A percentile compares a stretch with the other conserved stretches of the same genome.
These are phyloP conservation scores for Coelinius sp. DNA, from an alignment of 2,888 invertebrate genomes.

Conservation along the genomic window DNA sequence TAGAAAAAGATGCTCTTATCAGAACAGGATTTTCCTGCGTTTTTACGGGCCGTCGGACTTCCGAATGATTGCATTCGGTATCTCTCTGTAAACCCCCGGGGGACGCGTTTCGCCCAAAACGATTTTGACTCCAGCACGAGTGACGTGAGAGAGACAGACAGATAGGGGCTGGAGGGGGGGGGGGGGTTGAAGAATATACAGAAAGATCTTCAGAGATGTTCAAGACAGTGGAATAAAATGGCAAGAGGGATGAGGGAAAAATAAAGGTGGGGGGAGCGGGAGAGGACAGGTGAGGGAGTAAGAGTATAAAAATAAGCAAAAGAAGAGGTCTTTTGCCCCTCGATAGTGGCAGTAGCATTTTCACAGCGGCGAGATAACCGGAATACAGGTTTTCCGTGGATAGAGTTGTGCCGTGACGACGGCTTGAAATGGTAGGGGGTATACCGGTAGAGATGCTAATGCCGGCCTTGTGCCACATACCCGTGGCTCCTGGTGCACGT, in stretches of 20 bases:
- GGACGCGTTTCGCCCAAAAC: conserved; percentile 25
- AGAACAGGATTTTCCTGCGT: neutral
- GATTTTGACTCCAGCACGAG: conserved; percentile 23
- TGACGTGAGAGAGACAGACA: neutral
- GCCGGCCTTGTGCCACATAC: conserved; percentile 70
- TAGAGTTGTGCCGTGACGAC: conserved; percentile 61
- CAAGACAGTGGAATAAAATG: conserved; percentile 28
- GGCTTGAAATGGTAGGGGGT: conserved; percentile 61
- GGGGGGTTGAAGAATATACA: neutral
- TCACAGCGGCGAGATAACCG: conserved; percentile 61
- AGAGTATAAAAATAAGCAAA: conserved; percentile 28
- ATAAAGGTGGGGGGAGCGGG: too few relatives aligned
- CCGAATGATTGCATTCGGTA: conserved; percentile 31
- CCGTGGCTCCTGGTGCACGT: conserved; percentile 59
- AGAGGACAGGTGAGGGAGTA: conserved; percentile 24
- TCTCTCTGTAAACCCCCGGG: conserved; percentile 1
- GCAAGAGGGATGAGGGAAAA: conserved; percentile 13
- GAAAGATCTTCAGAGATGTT: conserved; percentile 17
- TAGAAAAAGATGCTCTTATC: conserved; percentile 9
- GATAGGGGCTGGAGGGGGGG: neutral
- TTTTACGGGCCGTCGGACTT: conserved; percentile 28
- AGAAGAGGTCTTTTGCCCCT: conserved; percentile 48
- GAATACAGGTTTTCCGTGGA: conserved; percentile 66
- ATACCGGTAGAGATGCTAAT: conserved; percentile 71
- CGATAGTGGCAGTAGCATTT: conserved; percentile 43